Conservation (phyloP, 2,797 vertebrate species). For the Sarcophilus harrisii region DNA sequence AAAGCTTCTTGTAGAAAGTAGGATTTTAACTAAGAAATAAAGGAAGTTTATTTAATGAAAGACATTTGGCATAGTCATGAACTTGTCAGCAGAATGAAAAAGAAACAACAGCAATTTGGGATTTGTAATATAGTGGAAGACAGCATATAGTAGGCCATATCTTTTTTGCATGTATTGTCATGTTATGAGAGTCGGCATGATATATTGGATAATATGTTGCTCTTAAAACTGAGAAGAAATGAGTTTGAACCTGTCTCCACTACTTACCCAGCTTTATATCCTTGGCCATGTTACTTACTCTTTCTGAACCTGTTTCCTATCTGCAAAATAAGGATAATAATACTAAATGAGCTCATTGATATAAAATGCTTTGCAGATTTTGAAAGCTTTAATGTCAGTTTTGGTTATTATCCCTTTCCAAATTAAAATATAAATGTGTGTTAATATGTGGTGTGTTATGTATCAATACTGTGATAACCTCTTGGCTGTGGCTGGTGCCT, state of each 20-base stretch:
- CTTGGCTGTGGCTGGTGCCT: not conserved
- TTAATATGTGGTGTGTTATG: not conserved
- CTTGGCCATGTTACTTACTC: not conserved
- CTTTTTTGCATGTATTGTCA: not conserved
- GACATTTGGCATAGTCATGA: not conserved
- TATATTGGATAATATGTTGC: not conserved
- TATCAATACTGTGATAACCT: not conserved
- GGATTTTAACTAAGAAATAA: not conserved
- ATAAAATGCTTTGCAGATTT: not conserved
- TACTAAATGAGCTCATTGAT: not conserved
- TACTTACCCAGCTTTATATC: not conserved
- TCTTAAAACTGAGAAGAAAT: not conserved
- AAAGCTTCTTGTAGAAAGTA: not conserved
- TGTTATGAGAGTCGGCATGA: not conserved
- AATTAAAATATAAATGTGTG: not conserved
- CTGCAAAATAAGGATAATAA: not conserved
- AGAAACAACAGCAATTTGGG: not conserved
- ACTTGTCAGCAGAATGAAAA: not conserved
- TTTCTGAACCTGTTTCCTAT: not conserved
- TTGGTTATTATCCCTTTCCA: not conserved
- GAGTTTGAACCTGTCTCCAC: not conserved
- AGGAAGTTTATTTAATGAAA: not conserved
- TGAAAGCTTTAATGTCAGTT: not conserved
- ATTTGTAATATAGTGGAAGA: not conserved
- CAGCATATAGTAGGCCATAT: not conserved